These are phyloP conservation scores for Nysson spinosus DNA, from an alignment of 2,888 invertebrate genomes.

Conservation along the genomic window DNA sequence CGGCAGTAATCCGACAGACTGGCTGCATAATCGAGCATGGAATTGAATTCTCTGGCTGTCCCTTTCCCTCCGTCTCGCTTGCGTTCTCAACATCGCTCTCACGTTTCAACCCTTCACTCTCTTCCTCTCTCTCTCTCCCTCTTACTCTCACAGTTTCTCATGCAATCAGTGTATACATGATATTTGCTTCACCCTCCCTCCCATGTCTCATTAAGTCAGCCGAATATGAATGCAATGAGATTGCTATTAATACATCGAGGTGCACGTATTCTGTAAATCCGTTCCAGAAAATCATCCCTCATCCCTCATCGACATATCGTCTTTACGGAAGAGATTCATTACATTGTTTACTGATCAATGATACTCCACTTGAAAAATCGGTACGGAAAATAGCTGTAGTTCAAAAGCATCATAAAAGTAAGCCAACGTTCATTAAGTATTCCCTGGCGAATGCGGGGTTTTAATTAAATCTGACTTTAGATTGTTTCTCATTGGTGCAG, in stretches of 20 bases:
- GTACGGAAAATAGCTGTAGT: not conserved
- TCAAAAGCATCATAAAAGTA: not conserved
- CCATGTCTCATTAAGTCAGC: slow-evolving; percentile 62
- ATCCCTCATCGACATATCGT: slow-evolving; percentile 43
- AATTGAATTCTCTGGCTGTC: slow-evolving; percentile 69
- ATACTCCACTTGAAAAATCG: slow-evolving; percentile 12
- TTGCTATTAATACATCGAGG: slow-evolving; percentile 61
- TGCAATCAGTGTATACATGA: no score
- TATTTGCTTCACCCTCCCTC: not conserved
- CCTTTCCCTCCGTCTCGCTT: slow-evolving; percentile 43
- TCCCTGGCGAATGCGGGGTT: no score
- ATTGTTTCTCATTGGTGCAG: no score
- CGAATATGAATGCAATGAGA: slow-evolving; percentile 63
- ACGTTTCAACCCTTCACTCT: slow-evolving; percentile 7
- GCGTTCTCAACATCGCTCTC: slow-evolving; percentile 1
- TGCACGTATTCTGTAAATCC: slow-evolving; percentile 42
- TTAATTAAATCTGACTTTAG: no score
- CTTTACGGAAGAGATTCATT: slow-evolving; percentile 50
- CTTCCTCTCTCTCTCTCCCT: slow-evolving; percentile 14
- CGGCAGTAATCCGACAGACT: slow-evolving; percentile 64
- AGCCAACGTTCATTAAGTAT: slow-evolving; percentile 4
- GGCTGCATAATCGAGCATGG: slow-evolving; percentile 75
- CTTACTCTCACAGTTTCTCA: slow-evolving; percentile 8
- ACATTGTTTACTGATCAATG: slow-evolving; percentile 40
- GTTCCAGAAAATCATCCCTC: slow-evolving; percentile 43